Conservation (phyloP, 2,888 invertebrate genomes). For the Cephonodes hylas region DNA sequence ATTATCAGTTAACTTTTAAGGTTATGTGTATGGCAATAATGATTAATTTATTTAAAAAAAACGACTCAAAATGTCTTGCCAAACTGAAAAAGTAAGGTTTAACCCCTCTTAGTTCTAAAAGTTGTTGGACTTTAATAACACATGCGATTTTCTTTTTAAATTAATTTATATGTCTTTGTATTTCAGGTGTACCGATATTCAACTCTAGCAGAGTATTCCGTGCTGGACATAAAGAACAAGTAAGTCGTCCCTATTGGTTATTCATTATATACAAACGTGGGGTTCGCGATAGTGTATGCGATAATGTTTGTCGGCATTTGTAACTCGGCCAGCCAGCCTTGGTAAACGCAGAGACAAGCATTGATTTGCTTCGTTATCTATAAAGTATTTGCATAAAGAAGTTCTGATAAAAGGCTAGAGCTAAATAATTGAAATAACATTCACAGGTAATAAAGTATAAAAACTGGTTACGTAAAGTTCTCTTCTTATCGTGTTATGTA, state of each 20-base stretch:
- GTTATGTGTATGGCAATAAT: too few relatives aligned
- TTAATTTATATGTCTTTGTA: not conserved
- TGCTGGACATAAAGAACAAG: slow-evolving; percentile 81
- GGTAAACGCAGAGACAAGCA: not conserved
- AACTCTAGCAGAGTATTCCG: slow-evolving; percentile 81
- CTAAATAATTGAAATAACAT: not conserved
- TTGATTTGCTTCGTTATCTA: not conserved
- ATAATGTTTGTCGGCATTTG: not conserved
- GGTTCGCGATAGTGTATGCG: not conserved
- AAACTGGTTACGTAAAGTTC: too few relatives aligned
- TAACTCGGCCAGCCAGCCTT: not conserved
- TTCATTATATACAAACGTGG: not conserved
- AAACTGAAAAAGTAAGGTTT: too few relatives aligned
- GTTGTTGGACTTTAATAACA: too few relatives aligned
- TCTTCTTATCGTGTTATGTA: too few relatives aligned
- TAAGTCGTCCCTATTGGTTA: slow-evolving; percentile 46
- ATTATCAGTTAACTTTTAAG: too few relatives aligned
- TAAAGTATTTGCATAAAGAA: not conserved
- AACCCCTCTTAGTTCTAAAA: too few relatives aligned
- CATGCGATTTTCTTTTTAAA: too few relatives aligned
- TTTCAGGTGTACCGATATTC: slow-evolving; percentile 85
- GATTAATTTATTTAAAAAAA: too few relatives aligned
- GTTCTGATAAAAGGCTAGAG: not conserved
- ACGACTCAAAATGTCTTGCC: too few relatives aligned
- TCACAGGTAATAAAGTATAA: too few relatives aligned